Conservation (phyloP, 2,888 invertebrate genomes). For the Drosophila peninsularis region DNA sequence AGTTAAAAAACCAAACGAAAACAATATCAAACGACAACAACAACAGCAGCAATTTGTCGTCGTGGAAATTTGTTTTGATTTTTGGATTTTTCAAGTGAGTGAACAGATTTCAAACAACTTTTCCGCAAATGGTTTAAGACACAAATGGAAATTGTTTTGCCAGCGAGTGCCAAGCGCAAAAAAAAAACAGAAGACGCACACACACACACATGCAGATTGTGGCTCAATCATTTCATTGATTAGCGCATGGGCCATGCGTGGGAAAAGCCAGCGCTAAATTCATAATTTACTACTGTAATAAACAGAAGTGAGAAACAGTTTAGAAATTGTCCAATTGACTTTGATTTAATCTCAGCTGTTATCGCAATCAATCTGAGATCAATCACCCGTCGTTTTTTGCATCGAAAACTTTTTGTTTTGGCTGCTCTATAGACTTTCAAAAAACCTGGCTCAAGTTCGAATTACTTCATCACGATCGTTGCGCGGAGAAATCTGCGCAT, state of each 20-base stretch:
- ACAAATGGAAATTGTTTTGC: slow-evolving; percentile 3
- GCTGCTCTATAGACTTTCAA: slow-evolving; percentile 30
- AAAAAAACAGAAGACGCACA: not conserved
- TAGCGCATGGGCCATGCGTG: slow-evolving; percentile 34
- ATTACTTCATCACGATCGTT: slow-evolving; percentile 52
- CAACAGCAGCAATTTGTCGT: slow-evolving; percentile 11
- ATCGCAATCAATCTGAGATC: too few species aligned
- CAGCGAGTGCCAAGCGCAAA: slow-evolving; percentile 26
- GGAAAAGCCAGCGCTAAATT: slow-evolving; percentile 16
- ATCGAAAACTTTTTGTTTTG: not conserved
- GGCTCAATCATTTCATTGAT: slow-evolving; percentile 13
- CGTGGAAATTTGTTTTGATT: slow-evolving; percentile 28
- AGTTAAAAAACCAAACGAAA: not conserved
- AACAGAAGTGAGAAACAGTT: not conserved
- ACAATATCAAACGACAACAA: not conserved
- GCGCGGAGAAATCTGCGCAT: slow-evolving; percentile 43
- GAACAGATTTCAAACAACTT: slow-evolving; percentile 28
- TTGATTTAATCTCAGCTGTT: not conserved
- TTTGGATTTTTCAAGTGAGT: slow-evolving; percentile 35
- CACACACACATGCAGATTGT: slow-evolving; percentile 2
- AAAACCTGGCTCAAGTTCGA: slow-evolving; percentile 30
- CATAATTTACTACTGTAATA: slow-evolving; percentile 20
- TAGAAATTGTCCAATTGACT: not conserved
- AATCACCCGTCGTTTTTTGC: not conserved
- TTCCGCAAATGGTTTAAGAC: not conserved